Evolutionary conservation across 2,113 vertebrate species (phyloP).

Genomic region (Heterocephalus glaber): DNA sequence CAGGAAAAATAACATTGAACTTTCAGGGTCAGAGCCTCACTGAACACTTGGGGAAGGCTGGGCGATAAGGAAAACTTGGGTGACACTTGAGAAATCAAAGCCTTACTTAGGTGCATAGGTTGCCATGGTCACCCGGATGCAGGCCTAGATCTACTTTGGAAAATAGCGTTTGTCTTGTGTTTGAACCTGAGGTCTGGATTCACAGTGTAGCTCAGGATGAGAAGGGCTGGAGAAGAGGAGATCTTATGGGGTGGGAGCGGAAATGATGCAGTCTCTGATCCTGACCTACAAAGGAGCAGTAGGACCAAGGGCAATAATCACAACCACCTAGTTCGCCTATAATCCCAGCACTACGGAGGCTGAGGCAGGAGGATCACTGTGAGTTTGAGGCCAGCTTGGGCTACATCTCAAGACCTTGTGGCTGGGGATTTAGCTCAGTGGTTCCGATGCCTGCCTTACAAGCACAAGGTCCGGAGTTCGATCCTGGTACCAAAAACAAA

Average conservation of each 20-base stretch:
- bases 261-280: background rate
- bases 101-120: background rate
- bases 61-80: background rate
- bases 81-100: constrained; percentile 21
- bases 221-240: background rate
- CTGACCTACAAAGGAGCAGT: background rate
- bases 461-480: too few species aligned
- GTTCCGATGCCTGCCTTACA: too few species aligned
- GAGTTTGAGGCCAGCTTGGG: background rate
- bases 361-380: background rate
- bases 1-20: background rate
- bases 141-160: background rate
- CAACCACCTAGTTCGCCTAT: background rate
- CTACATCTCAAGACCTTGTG: too few species aligned
- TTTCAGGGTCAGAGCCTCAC: background rate
- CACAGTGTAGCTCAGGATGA: background rate
- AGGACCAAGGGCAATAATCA: background rate
- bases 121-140: background rate
- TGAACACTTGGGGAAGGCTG: background rate
- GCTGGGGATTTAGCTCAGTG: too few species aligned
- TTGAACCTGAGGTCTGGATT: constrained; percentile 1
- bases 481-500: too few species aligned
- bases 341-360: background rate
- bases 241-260: background rate
- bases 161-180: background rate